Percentiles rank a stretch among this genome's conserved stretches.
phyloP scores from a whole-genome alignment of 1,140 invertebrate species.

The Drosophila miranda region DNA sequence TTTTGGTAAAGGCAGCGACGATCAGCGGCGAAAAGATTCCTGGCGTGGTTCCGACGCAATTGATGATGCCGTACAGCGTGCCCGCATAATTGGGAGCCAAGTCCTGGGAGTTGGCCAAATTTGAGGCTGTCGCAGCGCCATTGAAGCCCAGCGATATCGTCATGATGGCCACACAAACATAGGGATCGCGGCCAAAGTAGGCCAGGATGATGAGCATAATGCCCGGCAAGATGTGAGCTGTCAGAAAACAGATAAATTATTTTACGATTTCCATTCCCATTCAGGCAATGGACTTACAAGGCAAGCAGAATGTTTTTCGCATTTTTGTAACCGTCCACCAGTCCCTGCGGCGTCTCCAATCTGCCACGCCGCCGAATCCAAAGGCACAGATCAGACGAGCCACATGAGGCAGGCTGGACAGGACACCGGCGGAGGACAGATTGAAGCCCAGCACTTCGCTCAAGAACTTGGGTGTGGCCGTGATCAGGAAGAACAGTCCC shows the following conservation, averaged over 20 bases:
- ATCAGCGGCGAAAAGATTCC: slow-evolving; percentile 89
- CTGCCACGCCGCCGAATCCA: slow-evolving; percentile 87
- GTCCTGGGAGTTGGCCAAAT: slow-evolving; percentile 90
- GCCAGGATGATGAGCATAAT: slow-evolving; percentile 86
- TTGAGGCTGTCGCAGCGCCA: slow-evolving; percentile 92
- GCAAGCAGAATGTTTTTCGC: slow-evolving; percentile 88
- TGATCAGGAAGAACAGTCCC: slow-evolving; percentile 92
- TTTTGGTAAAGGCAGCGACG: slow-evolving; percentile 86
- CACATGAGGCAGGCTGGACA: slow-evolving; percentile 88
- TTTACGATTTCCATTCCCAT: neutral
- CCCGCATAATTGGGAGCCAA: slow-evolving; percentile 89
- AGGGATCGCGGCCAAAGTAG: slow-evolving; percentile 87
- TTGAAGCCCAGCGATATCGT: slow-evolving; percentile 90
- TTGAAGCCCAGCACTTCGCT: slow-evolving; percentile 91
- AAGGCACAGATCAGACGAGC: slow-evolving; percentile 86
- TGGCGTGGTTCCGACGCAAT: slow-evolving; percentile 88
- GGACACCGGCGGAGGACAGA: slow-evolving; percentile 87
- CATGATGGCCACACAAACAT: slow-evolving; percentile 86
- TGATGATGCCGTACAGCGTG: slow-evolving; percentile 89
- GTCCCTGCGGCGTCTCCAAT: slow-evolving; percentile 85
- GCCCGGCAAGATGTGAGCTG: slow-evolving; percentile 89
- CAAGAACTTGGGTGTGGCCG: slow-evolving; percentile 94
- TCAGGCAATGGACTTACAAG: slow-evolving; percentile 84
- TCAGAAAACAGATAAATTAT: slow-evolving; percentile 32
- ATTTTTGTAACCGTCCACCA: slow-evolving; percentile 85